phyloP scores from a whole-genome alignment of 2,113 vertebrate genomes.

The Illadopsis cleaveri region DNA sequence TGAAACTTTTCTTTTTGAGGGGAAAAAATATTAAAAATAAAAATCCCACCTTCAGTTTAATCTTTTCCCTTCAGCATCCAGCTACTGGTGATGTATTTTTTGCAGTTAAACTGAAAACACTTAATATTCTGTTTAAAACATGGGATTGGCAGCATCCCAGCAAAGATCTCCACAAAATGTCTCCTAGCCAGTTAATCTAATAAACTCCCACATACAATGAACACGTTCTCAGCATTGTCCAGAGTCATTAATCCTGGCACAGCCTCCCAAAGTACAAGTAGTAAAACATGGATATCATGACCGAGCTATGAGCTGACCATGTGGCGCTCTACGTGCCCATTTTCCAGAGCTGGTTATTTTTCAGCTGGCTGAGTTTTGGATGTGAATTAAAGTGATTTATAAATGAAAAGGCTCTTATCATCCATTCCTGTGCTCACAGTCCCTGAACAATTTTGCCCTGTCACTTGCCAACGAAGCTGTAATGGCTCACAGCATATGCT shows the following conservation, averaged over 20 bases:
- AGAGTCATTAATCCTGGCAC: not conserved
- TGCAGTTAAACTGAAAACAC: not conserved
- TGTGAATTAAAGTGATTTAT: not conserved
- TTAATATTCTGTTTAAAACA: not conserved
- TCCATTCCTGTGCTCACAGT: not conserved
- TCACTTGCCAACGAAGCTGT: not conserved
- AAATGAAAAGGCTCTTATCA: slow-evolving; percentile 20
- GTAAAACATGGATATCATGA: not conserved
- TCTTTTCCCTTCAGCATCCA: not conserved
- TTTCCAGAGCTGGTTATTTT: slow-evolving; percentile 1
- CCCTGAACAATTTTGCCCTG: not conserved
- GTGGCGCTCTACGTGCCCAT: not conserved
- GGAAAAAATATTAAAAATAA: not conserved
- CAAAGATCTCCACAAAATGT: not conserved
- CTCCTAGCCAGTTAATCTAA: not conserved
- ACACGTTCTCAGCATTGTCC: not conserved
- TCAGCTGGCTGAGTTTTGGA: slow-evolving; percentile 23
- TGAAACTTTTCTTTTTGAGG: not conserved
- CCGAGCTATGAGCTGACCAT: not conserved
- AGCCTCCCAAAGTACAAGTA: not conserved
- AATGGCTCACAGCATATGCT: not conserved
- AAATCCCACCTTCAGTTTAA: not conserved
- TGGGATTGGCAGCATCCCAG: not conserved
- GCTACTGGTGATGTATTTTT: not conserved
- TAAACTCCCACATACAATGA: not conserved